Conservation (phyloP, 2,888 invertebrate species). For the Brachypalpus laphriformis region DNA sequence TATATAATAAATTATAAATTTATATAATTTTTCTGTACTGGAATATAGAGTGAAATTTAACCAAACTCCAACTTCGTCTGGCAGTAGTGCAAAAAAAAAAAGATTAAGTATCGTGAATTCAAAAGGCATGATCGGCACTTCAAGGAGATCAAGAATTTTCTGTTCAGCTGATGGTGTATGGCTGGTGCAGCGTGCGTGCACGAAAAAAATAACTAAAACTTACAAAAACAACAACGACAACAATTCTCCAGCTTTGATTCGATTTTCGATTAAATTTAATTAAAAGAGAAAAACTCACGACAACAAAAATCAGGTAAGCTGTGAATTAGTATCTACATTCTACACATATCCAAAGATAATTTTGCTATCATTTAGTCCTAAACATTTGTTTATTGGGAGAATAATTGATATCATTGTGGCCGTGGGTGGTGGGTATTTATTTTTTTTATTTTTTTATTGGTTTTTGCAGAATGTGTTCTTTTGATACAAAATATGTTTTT, state of each 20-base stretch:
- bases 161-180: slow-evolving; percentile 71
- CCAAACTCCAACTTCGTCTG: slow-evolving; percentile 25
- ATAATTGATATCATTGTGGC: slow-evolving; percentile 9
- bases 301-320: slow-evolving; percentile 41
- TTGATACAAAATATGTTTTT: slow-evolving; percentile 16
- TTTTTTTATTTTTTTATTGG: slow-evolving; percentile 31
- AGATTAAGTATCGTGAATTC: slow-evolving; percentile 60
- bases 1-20: slow-evolving; percentile 12
- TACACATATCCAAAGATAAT: slow-evolving; percentile 27
- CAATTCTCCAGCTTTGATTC: slow-evolving; percentile 59
- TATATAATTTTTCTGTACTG: not conserved
- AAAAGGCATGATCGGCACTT: slow-evolving; percentile 75
- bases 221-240: slow-evolving; percentile 38
- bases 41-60: slow-evolving; percentile 37
- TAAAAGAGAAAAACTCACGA: slow-evolving; percentile 30
- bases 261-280: slow-evolving; percentile 54
- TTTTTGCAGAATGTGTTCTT: slow-evolving; percentile 21
- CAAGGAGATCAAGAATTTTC: slow-evolving; percentile 75
- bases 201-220: slow-evolving; percentile 25
- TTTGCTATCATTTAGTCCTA: slow-evolving; percentile 5
- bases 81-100: slow-evolving; percentile 19
- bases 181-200: slow-evolving; percentile 67
- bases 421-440: slow-evolving; percentile 27
- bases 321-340: not conserved
- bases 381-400: slow-evolving; percentile 7